Evolutionary conservation across 2,888 invertebrate genomes (phyloP).

Genomic region (Cephus sareptanus): DNA sequence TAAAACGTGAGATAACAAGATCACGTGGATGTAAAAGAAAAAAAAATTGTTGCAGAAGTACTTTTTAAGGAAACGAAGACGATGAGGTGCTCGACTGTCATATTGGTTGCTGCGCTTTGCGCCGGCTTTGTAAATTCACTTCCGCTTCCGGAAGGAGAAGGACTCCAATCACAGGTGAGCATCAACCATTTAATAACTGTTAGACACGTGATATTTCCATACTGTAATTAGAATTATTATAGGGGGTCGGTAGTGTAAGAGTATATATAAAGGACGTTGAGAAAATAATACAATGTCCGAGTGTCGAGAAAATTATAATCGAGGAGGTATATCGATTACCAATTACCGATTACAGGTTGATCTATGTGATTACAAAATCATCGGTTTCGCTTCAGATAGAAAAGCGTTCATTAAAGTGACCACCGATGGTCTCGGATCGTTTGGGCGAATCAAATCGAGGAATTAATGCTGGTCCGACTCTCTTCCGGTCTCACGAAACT

Average conservation of each 20-base stretch:
- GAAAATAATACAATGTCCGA: not conserved
- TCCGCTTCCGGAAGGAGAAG: conserved; percentile 51
- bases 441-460: not conserved
- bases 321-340: not conserved
- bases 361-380: not conserved
- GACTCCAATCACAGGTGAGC: conserved; percentile 58
- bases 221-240: not conserved
- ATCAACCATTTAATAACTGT: not conserved
- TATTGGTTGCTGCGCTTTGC: conserved; percentile 47
- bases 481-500: not conserved
- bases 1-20: not conserved
- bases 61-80: conserved; percentile 20
- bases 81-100: conserved; percentile 52
- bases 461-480: not conserved
- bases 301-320: not conserved
- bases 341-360: not conserved
- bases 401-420: not conserved
- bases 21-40: not conserved
- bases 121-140: conserved; percentile 50
- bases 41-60: conserved; percentile 18
- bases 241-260: not conserved
- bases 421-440: not conserved
- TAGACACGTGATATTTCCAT: not conserved
- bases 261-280: not conserved
- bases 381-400: not conserved